These are phyloP conservation scores for Pterocles orientalis DNA, from an alignment of 2,113 vertebrate species.

Conservation along the genomic window DNA sequence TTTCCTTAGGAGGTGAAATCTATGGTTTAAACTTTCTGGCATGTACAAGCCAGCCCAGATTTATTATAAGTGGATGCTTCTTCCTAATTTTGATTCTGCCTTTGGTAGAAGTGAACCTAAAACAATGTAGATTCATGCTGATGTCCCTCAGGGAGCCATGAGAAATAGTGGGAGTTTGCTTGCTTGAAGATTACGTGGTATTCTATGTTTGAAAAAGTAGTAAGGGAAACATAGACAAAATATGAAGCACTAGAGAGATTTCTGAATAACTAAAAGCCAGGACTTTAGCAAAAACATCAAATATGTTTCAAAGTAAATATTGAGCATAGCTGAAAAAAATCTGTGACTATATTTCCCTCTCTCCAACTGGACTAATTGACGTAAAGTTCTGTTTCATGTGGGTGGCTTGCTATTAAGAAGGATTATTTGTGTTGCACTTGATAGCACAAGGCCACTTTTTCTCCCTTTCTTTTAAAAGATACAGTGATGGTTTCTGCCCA, in stretches of 20 bases:
- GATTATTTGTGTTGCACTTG: neutral
- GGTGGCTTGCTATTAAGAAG: neutral
- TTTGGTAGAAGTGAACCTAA: neutral
- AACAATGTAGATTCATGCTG: neutral
- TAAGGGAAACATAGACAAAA: neutral
- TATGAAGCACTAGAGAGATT: neutral
- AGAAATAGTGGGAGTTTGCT: neutral
- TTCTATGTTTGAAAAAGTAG: neutral
- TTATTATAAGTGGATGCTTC: neutral
- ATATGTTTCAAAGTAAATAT: neutral
- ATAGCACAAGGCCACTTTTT: neutral
- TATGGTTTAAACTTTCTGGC: neutral
- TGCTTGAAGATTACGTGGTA: neutral
- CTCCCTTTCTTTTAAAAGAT: neutral
- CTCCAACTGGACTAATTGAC: neutral
- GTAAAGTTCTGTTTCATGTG: neutral
- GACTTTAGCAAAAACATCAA: neutral
- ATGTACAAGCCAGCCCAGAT: neutral
- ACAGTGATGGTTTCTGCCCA: neutral
- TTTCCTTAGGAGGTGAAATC: neutral
- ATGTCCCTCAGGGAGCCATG: neutral
- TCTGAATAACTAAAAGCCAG: neutral
- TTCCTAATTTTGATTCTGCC: neutral
- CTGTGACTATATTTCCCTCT: neutral
- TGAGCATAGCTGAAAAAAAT: neutral